Evolutionary conservation across 2,797 vertebrate genomes (phyloP).

Genomic region (Myotis findleyi): DNA sequence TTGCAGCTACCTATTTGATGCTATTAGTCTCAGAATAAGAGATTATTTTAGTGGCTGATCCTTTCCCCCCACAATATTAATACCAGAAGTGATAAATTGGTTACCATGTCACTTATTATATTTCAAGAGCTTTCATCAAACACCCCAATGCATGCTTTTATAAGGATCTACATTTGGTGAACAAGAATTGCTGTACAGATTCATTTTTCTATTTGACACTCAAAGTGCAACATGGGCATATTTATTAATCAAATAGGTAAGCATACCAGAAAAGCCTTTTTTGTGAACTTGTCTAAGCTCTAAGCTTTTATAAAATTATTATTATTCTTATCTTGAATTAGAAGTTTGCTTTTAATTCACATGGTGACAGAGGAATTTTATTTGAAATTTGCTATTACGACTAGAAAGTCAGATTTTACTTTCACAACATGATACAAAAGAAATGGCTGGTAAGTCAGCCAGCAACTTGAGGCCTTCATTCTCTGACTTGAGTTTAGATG

Average conservation of each 20-base stretch:
- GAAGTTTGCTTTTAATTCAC: neutral
- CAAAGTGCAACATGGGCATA: conserved; percentile 57
- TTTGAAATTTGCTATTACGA: neutral
- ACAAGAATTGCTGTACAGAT: conserved; percentile 63
- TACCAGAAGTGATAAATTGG: conserved; percentile 43
- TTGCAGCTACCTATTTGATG: conserved; percentile 32
- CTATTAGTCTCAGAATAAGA: neutral
- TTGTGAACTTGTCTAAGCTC: neutral
- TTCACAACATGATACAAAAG: neutral
- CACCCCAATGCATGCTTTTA: conserved; percentile 51
- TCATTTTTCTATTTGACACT: conserved; percentile 80
- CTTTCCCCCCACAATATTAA: conserved; percentile 16
- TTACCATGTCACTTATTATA: conserved; percentile 62
- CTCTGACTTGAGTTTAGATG: neutral
- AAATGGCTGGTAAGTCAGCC: neutral
- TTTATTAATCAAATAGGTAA: conserved; percentile 81
- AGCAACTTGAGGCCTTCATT: neutral
- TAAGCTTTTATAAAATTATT: neutral
- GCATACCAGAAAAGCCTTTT: neutral
- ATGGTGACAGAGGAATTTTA: neutral
- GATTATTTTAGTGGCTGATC: conserved; percentile 10
- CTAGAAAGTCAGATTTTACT: neutral
- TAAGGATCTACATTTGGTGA: conserved; percentile 68
- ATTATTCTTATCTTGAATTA: neutral
- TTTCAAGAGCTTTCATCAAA: conserved; percentile 69